These are phyloP conservation scores for Amniataba percoides DNA, from an alignment of 2,797 vertebrate genomes.

Conservation along the genomic window DNA sequence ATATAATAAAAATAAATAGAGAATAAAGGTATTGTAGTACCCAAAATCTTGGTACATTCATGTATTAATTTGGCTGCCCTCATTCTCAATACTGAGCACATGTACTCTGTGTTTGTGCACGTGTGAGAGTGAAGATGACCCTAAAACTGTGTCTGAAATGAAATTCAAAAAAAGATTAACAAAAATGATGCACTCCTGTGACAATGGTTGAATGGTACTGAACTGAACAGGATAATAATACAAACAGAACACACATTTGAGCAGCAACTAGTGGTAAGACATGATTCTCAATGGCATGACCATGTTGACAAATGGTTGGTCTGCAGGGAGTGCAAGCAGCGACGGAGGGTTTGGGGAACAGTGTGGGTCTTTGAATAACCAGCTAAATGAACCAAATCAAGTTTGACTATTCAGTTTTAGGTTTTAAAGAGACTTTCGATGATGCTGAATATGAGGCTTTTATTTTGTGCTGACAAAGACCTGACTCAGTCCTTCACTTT, in stretches of 20 bases:
- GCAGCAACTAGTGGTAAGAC: neutral
- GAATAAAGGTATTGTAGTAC: conserved; percentile 1
- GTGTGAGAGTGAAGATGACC: conserved; percentile 3
- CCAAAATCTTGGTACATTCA: neutral
- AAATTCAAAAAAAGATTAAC: neutral
- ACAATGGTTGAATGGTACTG: neutral
- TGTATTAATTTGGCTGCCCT: conserved; percentile 1
- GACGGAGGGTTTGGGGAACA: neutral
- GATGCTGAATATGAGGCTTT: conserved; percentile 7
- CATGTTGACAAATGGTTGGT: neutral
- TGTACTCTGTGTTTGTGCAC: neutral
- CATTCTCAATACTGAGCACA: conserved; percentile 1
- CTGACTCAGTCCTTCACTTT: neutral
- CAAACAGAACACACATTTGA: neutral
- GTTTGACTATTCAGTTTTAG: conserved; percentile 10
- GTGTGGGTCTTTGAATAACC: neutral
- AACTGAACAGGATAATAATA: neutral
- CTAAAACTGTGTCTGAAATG: neutral
- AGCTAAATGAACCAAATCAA: conserved; percentile 11
- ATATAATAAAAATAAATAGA: neutral
- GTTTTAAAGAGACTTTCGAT: conserved; percentile 2
- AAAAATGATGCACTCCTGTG: neutral
- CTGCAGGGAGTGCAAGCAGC: neutral
- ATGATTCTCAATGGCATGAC: neutral
- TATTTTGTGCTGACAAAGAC: conserved; percentile 15